Conservation (phyloP, 2,888 invertebrate genomes). For the Pachycephus smyrnensis region DNA sequence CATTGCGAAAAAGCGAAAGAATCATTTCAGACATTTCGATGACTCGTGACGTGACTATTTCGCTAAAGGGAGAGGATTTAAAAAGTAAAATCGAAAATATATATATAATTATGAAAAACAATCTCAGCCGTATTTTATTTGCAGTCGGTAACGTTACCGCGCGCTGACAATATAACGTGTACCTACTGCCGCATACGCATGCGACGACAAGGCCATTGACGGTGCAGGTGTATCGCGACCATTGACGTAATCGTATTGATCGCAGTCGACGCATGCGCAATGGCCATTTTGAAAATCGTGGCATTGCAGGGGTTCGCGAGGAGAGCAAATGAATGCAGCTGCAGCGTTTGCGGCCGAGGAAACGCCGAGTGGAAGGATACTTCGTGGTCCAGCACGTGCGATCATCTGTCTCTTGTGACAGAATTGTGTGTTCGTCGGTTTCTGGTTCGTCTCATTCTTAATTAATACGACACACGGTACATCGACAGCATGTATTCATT, state of each 20-base stretch:
- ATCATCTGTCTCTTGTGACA: not conserved
- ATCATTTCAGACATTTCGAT: no score
- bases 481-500: not conserved
- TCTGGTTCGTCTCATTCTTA: not conserved
- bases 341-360: not conserved
- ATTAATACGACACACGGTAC: not conserved
- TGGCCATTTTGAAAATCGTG: constrained; percentile 40
- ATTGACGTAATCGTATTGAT: constrained; percentile 43
- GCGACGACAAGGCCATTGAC: not conserved
- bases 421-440: not conserved
- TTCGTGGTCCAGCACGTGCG: not conserved
- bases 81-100: no score
- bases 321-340: constrained; percentile 55
- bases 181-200: not conserved
- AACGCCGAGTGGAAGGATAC: constrained; percentile 4
- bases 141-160: not conserved
- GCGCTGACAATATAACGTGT: not conserved
- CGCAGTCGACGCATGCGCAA: constrained; percentile 47
- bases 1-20: no score
- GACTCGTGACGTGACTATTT: no score
- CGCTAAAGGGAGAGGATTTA: no score
- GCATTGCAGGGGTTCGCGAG: constrained; percentile 34
- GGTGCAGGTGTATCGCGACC: not conserved
- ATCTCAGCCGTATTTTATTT: not conserved
- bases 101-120: no score